Evolutionary conservation across 2,797 vertebrate genomes (phyloP).

Genomic region (Peromyscus aztecus): DNA sequence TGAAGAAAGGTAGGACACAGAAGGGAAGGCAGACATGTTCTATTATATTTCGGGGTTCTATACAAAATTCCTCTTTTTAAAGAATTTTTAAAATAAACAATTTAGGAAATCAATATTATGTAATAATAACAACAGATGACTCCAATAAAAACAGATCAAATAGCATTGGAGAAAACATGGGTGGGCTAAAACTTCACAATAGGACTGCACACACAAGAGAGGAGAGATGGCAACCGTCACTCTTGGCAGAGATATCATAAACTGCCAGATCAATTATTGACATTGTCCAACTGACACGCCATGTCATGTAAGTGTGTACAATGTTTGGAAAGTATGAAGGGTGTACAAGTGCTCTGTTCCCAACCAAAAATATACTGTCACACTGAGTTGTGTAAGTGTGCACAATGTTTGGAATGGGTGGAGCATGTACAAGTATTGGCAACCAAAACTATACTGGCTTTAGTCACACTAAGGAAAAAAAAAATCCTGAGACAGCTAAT

Average conservation of each 20-base stretch:
- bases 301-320: background rate
- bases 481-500: background rate
- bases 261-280: background rate
- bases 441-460: background rate
- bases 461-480: background rate
- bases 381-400: no score
- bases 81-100: background rate
- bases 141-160: background rate
- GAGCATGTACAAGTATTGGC: background rate
- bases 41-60: background rate
- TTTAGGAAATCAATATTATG: background rate
- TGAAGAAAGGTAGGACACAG: background rate
- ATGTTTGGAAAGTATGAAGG: background rate
- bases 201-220: background rate
- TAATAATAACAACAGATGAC: background rate
- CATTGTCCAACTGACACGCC: background rate
- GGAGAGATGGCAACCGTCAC: background rate
- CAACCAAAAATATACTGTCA: background rate
- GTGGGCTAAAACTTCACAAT: background rate
- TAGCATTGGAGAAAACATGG: background rate
- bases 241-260: background rate
- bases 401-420: background rate
- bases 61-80: background rate
- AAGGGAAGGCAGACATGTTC: background rate
- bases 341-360: background rate